Evolutionary conservation across 1,140 invertebrate genomes (phyloP).

Genomic region (Paraescarpia echinospica): DNA sequence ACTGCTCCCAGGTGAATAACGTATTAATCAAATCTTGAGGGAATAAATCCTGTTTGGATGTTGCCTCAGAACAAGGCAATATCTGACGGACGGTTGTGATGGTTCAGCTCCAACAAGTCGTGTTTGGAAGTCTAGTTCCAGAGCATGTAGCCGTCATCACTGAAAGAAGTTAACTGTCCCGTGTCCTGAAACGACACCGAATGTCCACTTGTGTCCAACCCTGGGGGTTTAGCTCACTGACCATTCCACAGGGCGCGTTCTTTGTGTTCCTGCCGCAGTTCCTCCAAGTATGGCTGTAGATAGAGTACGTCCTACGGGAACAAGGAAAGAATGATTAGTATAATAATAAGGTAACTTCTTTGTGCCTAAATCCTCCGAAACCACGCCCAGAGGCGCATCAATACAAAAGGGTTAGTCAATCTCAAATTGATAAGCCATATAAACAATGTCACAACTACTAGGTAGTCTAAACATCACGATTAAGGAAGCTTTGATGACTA

Average conservation of each 20-base stretch:
- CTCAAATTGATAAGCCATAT: too few species aligned
- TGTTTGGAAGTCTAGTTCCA: not conserved
- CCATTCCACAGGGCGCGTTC: conserved; percentile 27
- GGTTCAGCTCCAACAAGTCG: not conserved
- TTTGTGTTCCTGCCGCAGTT: conserved; percentile 21
- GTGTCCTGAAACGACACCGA: not conserved
- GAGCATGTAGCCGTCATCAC: not conserved
- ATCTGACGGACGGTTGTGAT: not conserved
- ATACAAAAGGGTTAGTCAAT: too few species aligned
- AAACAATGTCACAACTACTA: too few species aligned
- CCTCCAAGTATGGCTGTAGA: conserved; percentile 27
- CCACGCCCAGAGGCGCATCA: too few species aligned
- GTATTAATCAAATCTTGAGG: too few species aligned
- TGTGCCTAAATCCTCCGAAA: too few species aligned
- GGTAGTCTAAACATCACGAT: too few species aligned
- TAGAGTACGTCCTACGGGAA: conserved; percentile 23
- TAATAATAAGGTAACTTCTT: too few species aligned
- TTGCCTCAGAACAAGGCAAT: not conserved
- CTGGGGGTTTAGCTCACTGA: not conserved
- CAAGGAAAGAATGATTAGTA: not conserved
- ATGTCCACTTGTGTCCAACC: not conserved
- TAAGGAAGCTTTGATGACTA: not conserved
- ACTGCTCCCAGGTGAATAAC: too few species aligned
- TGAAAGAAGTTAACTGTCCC: not conserved
- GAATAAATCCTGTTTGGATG: not conserved